Percentiles rank a stretch among this genome's conserved stretches.
Evolutionary conservation across 37 sponge, comb jelly and placozoan species (phyloP).

Genomic region (Beroe ovata): DNA sequence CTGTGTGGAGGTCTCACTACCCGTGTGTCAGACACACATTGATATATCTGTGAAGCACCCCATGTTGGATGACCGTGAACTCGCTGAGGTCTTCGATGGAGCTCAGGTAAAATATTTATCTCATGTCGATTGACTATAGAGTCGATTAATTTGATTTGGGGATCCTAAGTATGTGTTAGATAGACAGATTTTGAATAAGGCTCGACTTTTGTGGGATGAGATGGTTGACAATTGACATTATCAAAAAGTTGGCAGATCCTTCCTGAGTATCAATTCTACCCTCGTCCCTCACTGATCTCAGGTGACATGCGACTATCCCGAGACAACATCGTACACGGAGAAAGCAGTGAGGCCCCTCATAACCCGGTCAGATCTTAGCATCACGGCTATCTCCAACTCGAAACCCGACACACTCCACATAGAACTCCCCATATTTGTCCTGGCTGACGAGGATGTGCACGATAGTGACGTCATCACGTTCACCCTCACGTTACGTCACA

Average conservation of each 20-base stretch:
- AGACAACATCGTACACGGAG: conserved; percentile 1
- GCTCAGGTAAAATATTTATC: too few species aligned
- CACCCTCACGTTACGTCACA: background rate
- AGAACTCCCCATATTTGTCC: conserved; percentile 7
- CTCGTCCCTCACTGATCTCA: background rate
- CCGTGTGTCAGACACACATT: conserved; percentile 10
- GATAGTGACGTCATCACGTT: conserved; percentile 1
- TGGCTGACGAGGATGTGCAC: conserved; percentile 54
- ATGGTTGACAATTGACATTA: too few species aligned
- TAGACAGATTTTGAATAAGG: too few species aligned
- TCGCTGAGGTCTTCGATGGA: conserved; percentile 19
- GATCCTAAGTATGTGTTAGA: too few species aligned
- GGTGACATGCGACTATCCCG: conserved; percentile 1
- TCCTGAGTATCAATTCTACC: background rate
- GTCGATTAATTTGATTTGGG: too few species aligned
- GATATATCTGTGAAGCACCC: conserved; percentile 15
- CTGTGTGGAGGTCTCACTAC: conserved; percentile 22
- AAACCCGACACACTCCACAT: background rate
- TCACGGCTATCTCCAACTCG: conserved; percentile 31
- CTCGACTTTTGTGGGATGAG: too few species aligned
- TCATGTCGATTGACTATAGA: too few species aligned
- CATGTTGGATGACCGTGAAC: conserved; percentile 34
- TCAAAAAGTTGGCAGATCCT: background rate
- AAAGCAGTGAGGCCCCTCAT: conserved; percentile 26
- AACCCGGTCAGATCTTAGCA: conserved; percentile 7